Evolutionary conservation across 2,113 vertebrate genomes (phyloP).

Genomic region (Halcyon senegalensis): DNA sequence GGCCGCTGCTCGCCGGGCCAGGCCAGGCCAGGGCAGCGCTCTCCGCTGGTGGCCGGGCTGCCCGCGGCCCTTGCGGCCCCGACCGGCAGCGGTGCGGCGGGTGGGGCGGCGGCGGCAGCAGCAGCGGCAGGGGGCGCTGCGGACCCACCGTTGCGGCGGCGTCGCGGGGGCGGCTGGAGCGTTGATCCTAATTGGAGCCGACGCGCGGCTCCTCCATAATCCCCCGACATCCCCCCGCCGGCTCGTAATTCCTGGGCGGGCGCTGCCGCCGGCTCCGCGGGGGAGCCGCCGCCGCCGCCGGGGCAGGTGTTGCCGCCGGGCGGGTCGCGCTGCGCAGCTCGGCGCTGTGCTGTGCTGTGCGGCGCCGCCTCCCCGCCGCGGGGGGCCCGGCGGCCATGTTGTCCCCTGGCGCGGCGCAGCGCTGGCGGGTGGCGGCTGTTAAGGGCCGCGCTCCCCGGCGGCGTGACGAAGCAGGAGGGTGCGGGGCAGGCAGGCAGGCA

Average conservation of each 20-base stretch:
- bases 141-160: constrained; percentile 60
- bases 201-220: constrained; percentile 78
- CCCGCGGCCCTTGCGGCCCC: too few species aligned
- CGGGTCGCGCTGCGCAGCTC: not conserved
- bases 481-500: not conserved
- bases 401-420: not conserved
- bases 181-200: constrained; percentile 83
- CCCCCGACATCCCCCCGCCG: constrained; percentile 78
- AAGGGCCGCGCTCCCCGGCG: not conserved
- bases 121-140: too few species aligned
- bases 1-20: not conserved
- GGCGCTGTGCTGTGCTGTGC: too few species aligned
- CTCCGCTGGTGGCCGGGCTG: too few species aligned
- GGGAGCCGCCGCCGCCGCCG: not conserved
- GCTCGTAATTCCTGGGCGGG: constrained; percentile 79
- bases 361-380: not conserved
- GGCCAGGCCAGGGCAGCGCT: not conserved
- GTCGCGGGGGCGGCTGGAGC: constrained; percentile 32
- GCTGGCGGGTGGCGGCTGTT: constrained; percentile 42
- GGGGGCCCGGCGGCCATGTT: constrained; percentile 19
- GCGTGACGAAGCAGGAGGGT: not conserved
- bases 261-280: constrained; percentile 43
- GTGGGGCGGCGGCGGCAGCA: too few species aligned
- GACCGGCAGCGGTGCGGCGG: too few species aligned
- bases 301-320: constrained; percentile 3